Evolutionary conservation across 1,140 invertebrate species (phyloP).

Genomic region (Drosophila parabipectinata): DNA sequence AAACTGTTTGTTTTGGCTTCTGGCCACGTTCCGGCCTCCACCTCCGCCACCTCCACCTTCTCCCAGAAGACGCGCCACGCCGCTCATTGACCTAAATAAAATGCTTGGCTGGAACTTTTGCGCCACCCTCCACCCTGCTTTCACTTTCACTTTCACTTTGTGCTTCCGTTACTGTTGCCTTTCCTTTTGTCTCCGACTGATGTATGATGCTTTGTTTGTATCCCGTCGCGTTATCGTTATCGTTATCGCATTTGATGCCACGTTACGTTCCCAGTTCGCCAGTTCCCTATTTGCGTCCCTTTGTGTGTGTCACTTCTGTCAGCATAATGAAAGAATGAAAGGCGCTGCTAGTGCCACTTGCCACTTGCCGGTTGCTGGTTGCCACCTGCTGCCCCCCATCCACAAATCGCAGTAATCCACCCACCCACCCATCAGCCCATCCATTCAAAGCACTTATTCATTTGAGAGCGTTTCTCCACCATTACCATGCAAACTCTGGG

Average conservation of each 20-base stretch:
- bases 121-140: neutral
- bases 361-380: conserved; percentile 15
- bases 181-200: conserved; percentile 50
- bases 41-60: no score
- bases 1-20: conserved; percentile 44
- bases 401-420: neutral
- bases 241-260: conserved; percentile 67
- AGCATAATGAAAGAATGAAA: conserved; percentile 63
- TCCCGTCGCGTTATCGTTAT: conserved; percentile 57
- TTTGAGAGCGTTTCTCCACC: conserved; percentile 49
- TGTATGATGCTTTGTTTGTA: conserved; percentile 40
- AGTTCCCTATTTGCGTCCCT: conserved; percentile 2
- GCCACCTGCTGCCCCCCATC: conserved; percentile 40
- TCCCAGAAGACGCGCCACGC: conserved; percentile 3
- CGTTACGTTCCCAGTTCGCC: conserved; percentile 46
- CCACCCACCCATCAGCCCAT: conserved; percentile 16
- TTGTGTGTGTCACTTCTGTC: conserved; percentile 63
- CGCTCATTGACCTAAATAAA: conserved; percentile 81
- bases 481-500: conserved; percentile 41
- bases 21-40: conserved; percentile 18
- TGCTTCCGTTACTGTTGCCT: neutral
- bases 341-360: conserved; percentile 30
- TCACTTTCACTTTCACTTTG: neutral
- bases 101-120: conserved; percentile 53
- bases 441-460: conserved; percentile 57